Percentiles rank a stretch among this genome's conserved stretches.
These are phyloP conservation scores for Bombylius major DNA, from an alignment of 2,888 invertebrate species.

Conservation along the genomic window DNA sequence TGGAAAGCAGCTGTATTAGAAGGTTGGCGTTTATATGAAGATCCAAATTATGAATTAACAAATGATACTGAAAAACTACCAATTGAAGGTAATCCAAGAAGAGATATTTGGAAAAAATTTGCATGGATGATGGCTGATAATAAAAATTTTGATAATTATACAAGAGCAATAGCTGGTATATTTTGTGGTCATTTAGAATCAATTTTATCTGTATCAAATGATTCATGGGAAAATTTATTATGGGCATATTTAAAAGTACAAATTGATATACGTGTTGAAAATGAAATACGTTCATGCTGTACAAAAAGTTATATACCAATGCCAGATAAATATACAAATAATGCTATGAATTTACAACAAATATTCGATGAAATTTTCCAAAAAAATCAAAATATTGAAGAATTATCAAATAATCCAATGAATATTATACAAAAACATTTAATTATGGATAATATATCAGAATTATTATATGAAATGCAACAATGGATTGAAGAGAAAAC, in stretches of 20 bases:
- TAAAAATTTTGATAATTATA: conserved; percentile 42
- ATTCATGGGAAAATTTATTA: conserved; percentile 79
- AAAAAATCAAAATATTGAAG: conserved; percentile 40
- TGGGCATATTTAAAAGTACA: conserved; percentile 79
- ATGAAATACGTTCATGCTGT: conserved; percentile 52
- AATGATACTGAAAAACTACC: conserved; percentile 36
- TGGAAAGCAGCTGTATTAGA: conserved; percentile 85
- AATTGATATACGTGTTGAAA: conserved; percentile 76
- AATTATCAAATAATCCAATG: conserved; percentile 46
- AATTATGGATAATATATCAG: conserved; percentile 67
- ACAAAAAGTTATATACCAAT: conserved; percentile 42
- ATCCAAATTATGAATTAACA: conserved; percentile 56
- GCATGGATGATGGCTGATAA: conserved; percentile 49
- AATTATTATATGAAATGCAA: conserved; percentile 58
- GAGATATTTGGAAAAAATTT: conserved; percentile 67
- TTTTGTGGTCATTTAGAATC: conserved; percentile 73
- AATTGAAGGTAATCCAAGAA: conserved; percentile 69
- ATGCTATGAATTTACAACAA: conserved; percentile 53
- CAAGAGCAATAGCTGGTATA: conserved; percentile 58
- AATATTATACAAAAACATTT: conserved; percentile 73
- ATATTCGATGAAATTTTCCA: conserved; percentile 56
- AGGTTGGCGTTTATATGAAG: conserved; percentile 81
- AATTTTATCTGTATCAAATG: conserved; percentile 57
- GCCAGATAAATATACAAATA: conserved; percentile 57
- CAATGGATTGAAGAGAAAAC: conserved; percentile 47